Conservation (phyloP, 2,113 vertebrate genomes). For the Misgurnus mizolepis region DNA sequence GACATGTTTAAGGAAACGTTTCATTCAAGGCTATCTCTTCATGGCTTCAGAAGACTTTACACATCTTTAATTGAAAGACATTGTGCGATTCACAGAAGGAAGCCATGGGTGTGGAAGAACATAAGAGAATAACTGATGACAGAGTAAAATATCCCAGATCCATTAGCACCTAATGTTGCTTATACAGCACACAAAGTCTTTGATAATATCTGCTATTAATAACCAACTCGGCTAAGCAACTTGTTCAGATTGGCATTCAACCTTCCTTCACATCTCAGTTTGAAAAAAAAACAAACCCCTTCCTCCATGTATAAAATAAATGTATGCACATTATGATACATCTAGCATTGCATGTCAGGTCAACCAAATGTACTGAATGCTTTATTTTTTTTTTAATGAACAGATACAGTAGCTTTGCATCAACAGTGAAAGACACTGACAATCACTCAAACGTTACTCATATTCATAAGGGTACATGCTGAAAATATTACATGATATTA, state of each 20-base stretch:
- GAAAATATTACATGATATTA: not conserved
- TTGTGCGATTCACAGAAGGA: too few relatives aligned
- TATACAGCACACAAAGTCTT: not conserved
- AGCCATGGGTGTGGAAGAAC: too few relatives aligned
- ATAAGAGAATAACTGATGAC: not conserved
- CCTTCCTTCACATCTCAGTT: slow-evolving; percentile 4
- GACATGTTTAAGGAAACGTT: not conserved
- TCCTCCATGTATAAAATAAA: not conserved
- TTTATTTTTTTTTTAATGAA: slow-evolving; percentile 14
- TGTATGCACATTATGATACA: not conserved
- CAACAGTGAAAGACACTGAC: slow-evolving; percentile 30
- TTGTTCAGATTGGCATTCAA: not conserved
- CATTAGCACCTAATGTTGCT: not conserved
- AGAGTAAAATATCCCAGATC: not conserved
- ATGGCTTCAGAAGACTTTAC: too few relatives aligned
- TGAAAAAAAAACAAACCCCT: not conserved
- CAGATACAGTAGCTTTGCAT: slow-evolving; percentile 36
- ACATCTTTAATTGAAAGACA: too few relatives aligned
- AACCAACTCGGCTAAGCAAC: not conserved
- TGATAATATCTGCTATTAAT: not conserved
- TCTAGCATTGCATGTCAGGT: not conserved
- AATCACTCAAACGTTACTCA: not conserved
- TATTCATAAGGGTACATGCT: slow-evolving; percentile 8
- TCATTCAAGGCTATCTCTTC: too few relatives aligned
- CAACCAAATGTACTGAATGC: slow-evolving; percentile 7